Conservation (phyloP, 2,113 vertebrate species). For the Actenoides hombroni region DNA sequence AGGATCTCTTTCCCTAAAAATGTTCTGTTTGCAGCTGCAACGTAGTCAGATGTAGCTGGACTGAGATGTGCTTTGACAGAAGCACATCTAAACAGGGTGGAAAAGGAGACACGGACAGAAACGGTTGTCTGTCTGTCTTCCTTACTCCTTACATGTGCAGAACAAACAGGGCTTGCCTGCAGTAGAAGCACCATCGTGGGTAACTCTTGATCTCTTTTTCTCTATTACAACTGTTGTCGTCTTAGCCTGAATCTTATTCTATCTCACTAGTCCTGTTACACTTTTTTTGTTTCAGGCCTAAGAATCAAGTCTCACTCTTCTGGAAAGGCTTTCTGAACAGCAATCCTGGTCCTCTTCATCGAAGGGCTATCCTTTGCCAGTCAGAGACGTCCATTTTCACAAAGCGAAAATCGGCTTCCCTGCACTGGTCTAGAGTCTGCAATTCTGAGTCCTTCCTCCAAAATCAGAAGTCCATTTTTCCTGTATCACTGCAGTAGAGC, state of each 20-base stretch:
- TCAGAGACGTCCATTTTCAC: rapidly evolving
- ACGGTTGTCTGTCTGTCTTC: too few relatives aligned
- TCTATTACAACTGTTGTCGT: neutral
- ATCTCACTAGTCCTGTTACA: neutral
- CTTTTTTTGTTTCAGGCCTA: neutral
- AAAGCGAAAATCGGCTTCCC: neutral
- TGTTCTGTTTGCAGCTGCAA: neutral
- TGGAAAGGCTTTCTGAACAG: neutral
- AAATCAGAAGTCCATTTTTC: neutral
- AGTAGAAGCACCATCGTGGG: rapidly evolving
- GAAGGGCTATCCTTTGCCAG: neutral
- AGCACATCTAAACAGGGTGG: neutral
- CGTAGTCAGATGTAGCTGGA: neutral
- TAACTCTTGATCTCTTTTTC: neutral
- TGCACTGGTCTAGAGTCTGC: neutral
- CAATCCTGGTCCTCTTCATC: neutral
- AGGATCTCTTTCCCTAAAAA: neutral
- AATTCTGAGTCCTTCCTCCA: neutral
- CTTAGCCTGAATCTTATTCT: neutral
- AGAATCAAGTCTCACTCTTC: rapidly evolving
- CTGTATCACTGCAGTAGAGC: neutral
- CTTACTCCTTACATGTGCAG: neutral
- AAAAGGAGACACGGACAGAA: neutral
- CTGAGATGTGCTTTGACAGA: neutral
- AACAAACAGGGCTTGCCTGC: neutral